Evolutionary conservation across 2,888 invertebrate genomes (phyloP), one percentile per base, ranked within the genome.

Genomic region (Mesopsocus fuscifrons): DNA sequence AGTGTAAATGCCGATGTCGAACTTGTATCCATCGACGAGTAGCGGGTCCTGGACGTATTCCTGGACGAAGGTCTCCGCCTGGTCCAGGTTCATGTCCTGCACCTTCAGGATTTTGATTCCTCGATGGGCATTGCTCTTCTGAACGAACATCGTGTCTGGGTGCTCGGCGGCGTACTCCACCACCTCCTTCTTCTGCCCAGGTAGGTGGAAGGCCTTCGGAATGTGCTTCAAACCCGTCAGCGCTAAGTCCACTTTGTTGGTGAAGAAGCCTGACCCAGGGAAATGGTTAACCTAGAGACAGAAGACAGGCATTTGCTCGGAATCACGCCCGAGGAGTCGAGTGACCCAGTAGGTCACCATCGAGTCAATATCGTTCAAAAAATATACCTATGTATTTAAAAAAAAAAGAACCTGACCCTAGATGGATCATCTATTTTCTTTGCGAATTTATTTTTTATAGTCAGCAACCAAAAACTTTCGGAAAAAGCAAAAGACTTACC

Each of bases 1-100:
- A 0, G 85, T 84, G 57, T 97, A 97, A 45, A 97, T 75, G 6
- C 97, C 95, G 59, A 97, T 84, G 62, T 97, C 97, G 62, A 97
- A 97, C 65, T 92, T 94, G 59, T 85, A 75, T 1, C 88, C 89
- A 59, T 89, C 89, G 2, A 97, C 79, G 15, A 97, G 65, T 52
- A 83, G 75, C 3, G 95, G 95, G 48, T 76, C 80, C 50, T 79
- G 76, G 17, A 97, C 68, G 59, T 79, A 97, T 59, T 92, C 83
- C 57, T 95, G 95, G 2, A 95, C 71, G 59, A 97, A 97, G 42
- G 77, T 79, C 43, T 77, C 79, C 23, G 70, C 71, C 34, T 67
- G 64, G 13, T 67, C 62, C 44, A 87, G 61, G 59, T 89, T 74
- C 38, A 92, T 68, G 43, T 80, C 74, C 3, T 69, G 63, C 33